phyloP scores from a whole-genome alignment of 2,888 invertebrate species.

The Sarcophaga subvicina region DNA sequence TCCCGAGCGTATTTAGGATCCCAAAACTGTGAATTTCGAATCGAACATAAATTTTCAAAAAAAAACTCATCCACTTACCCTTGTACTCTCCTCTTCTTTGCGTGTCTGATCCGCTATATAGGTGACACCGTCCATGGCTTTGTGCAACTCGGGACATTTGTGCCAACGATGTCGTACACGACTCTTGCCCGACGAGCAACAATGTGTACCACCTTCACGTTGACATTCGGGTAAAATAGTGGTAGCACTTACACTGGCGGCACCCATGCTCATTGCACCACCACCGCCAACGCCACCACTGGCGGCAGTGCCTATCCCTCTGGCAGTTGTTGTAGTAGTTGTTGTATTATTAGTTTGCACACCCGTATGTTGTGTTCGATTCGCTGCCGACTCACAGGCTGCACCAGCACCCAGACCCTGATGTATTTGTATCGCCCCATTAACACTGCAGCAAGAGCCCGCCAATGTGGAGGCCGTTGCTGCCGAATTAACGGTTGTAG shows the following conservation, averaged over 20 bases:
- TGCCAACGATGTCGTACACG: conserved; percentile 89
- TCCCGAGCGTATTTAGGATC: too few relatives aligned
- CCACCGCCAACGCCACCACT: conserved; percentile 46
- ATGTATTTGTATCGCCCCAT: conserved; percentile 77
- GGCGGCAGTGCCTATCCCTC: conserved; percentile 64
- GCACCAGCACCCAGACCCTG: conserved; percentile 78
- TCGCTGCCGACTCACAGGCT: conserved; percentile 77
- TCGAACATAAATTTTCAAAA: not conserved
- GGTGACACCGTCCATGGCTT: conserved; percentile 95
- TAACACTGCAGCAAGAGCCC: conserved; percentile 79
- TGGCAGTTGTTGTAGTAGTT: conserved; percentile 60
- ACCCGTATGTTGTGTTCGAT: conserved; percentile 71
- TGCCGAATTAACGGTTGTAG: conserved; percentile 79
- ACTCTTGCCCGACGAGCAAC: conserved; percentile 84
- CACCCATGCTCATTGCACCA: not conserved
- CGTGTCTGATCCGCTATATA: conserved; percentile 96
- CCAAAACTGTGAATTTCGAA: not conserved
- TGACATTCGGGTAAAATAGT: conserved; percentile 76
- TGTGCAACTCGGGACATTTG: conserved; percentile 94
- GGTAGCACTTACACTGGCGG: conserved; percentile 73
- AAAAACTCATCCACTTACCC: conserved; percentile 84
- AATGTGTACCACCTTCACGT: conserved; percentile 82
- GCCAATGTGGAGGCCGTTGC: conserved; percentile 80
- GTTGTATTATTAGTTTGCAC: conserved; percentile 50
- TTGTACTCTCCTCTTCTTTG: conserved; percentile 94